These are phyloP conservation scores for Heliconius erato DNA, from an alignment of 2,888 invertebrate genomes.

Conservation along the genomic window DNA sequence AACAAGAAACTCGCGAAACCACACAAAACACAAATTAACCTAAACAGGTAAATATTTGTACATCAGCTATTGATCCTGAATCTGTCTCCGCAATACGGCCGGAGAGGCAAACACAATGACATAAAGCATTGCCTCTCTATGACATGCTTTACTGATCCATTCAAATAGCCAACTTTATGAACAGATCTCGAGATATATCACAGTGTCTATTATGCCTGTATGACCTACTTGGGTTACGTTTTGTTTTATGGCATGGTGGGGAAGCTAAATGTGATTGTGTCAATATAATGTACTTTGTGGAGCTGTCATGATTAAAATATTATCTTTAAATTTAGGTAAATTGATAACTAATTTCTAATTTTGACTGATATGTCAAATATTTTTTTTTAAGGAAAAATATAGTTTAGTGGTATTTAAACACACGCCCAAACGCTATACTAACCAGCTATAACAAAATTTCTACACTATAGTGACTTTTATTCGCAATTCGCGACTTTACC, in stretches of 20 bases:
- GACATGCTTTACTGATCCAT: conserved; percentile 41
- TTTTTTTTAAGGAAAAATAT: neutral
- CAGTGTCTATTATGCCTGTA: conserved; percentile 19
- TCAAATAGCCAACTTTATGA: conserved; percentile 42
- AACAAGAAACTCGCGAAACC: neutral
- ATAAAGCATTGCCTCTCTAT: conserved; percentile 42
- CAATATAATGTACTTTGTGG: neutral
- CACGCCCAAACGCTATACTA: neutral
- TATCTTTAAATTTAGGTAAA: neutral
- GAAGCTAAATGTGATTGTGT: neutral
- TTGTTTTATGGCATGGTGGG: conserved; percentile 9
- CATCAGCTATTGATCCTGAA: conserved; percentile 43
- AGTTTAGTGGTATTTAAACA: neutral
- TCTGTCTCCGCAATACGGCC: conserved; percentile 47
- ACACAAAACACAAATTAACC: conserved; percentile 16
- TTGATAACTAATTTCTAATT: neutral
- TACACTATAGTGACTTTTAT: neutral
- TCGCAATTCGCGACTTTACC: neutral
- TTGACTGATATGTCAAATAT: neutral
- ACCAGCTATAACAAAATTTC: neutral
- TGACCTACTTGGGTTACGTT: conserved; percentile 24
- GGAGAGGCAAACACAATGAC: conserved; percentile 50
- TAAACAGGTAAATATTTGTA: conserved; percentile 31
- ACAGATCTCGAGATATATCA: conserved; percentile 26
- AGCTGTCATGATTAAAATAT: neutral